Evolutionary conservation across 2,113 vertebrate species (phyloP).

Genomic region (Gavialis gangeticus): DNA sequence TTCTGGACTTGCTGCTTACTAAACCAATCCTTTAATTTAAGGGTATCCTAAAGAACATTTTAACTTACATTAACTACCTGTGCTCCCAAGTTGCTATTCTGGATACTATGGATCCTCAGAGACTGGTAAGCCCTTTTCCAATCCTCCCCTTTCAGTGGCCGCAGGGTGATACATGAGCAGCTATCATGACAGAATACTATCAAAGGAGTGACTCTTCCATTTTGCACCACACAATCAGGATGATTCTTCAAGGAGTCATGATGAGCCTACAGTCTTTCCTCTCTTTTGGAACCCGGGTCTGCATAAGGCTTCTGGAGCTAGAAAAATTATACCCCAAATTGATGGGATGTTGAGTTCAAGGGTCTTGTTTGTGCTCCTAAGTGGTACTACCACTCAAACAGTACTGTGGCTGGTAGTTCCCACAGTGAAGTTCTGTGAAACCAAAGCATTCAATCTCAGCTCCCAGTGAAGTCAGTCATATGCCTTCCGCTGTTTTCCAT

Average conservation of each 20-base stretch:
- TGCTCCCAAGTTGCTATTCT: neutral
- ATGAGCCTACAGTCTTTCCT: neutral
- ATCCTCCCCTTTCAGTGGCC: rapidly evolving
- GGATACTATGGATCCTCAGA: neutral
- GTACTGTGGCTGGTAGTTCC: neutral
- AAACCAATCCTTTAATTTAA: neutral
- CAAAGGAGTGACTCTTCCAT: neutral
- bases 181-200: neutral
- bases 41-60: neutral
- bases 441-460: neutral
- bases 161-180: neutral
- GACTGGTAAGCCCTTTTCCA: neutral
- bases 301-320: neutral
- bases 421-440: neutral
- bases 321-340: neutral
- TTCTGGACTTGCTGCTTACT: neutral
- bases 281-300: neutral
- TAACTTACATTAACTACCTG: neutral
- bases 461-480: neutral
- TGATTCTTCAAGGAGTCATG: neutral
- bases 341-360: neutral
- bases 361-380: neutral
- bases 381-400: neutral
- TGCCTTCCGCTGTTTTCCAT: neutral
- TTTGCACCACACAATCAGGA: neutral